These are phyloP conservation scores for Tricholauxania praeusta DNA, from an alignment of 2,888 invertebrate species.

Conservation along the genomic window DNA sequence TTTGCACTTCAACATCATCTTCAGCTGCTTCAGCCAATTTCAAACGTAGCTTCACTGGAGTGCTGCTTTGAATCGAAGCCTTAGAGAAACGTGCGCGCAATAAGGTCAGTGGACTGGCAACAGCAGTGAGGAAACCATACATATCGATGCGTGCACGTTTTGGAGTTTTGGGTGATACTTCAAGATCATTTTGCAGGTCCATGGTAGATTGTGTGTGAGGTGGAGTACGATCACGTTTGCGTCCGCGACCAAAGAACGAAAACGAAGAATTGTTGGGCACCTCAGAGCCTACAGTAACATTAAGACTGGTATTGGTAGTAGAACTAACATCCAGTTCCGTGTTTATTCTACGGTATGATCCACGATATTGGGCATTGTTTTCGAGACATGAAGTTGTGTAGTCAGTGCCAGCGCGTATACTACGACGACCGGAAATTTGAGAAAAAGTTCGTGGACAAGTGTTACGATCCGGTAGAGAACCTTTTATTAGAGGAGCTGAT, in stretches of 20 bases:
- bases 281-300: conserved; percentile 66
- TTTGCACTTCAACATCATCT: conserved; percentile 59
- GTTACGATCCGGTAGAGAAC: conserved; percentile 53
- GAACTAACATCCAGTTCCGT: conserved; percentile 61
- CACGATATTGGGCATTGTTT: conserved; percentile 52
- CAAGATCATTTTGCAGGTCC: conserved; percentile 57
- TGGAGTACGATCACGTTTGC: conserved; percentile 63
- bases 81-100: conserved; percentile 62
- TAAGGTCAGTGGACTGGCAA: conserved; percentile 62
- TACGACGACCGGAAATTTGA: conserved; percentile 63
- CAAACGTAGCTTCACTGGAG: conserved; percentile 55
- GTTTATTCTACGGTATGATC: conserved; percentile 60
- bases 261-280: conserved; percentile 63
- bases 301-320: conserved; percentile 63
- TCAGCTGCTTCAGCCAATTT: conserved; percentile 42
- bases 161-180: conserved; percentile 57
- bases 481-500: conserved; percentile 45
- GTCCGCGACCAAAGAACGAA: conserved; percentile 62
- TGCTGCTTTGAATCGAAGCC: conserved; percentile 56
- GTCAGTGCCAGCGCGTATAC: conserved; percentile 56
- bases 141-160: conserved; percentile 63
- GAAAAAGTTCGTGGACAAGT: conserved; percentile 53
- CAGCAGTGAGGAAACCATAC: conserved; percentile 56
- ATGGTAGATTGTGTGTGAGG: conserved; percentile 55
- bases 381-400: conserved; percentile 57